These are phyloP conservation scores for Scaeva pyrastri DNA, from an alignment of 2,888 invertebrate genomes.

Conservation along the genomic window DNA sequence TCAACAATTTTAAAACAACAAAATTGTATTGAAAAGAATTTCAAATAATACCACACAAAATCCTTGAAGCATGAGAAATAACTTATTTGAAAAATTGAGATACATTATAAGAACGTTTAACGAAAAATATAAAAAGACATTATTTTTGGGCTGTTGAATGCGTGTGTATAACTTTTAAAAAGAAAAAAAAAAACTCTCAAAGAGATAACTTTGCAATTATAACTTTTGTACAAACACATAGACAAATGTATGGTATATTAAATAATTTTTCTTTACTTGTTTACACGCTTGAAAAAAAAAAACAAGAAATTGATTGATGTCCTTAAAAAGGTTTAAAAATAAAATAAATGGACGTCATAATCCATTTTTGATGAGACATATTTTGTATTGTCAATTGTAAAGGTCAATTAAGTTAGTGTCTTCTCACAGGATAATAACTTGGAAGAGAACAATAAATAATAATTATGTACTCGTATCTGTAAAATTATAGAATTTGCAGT, in stretches of 20 bases:
- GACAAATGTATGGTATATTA: too few relatives aligned
- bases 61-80: background rate
- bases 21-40: background rate
- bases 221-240: background rate
- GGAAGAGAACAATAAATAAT: too few relatives aligned
- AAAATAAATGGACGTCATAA: too few relatives aligned
- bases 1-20: background rate
- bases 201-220: background rate
- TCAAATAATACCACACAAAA: background rate
- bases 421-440: too few relatives aligned
- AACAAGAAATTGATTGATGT: background rate
- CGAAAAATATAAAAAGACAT: background rate
- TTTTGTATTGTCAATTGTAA: too few relatives aligned
- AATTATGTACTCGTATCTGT: too few relatives aligned
- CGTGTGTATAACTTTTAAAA: background rate
- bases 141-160: background rate
- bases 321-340: background rate
- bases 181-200: background rate
- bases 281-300: background rate
- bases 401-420: too few relatives aligned
- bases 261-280: too few relatives aligned
- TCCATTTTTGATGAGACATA: too few relatives aligned
- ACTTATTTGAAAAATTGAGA: background rate
- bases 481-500: too few relatives aligned
- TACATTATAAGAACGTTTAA: background rate